phyloP scores from a whole-genome alignment of 2,888 invertebrate genomes.

The Tricholauxania praeusta region DNA sequence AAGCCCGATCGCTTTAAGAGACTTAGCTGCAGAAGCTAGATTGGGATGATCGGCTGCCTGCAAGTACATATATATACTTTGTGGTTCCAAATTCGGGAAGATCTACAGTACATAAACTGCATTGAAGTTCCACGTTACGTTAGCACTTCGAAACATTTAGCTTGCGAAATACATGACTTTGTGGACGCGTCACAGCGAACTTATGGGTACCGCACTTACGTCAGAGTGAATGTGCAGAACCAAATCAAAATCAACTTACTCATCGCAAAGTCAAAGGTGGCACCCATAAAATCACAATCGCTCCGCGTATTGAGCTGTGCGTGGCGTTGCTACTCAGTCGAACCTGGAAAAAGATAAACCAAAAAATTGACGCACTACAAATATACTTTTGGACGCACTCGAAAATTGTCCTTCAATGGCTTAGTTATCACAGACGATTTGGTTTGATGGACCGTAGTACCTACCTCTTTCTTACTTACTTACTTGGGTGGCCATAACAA shows the following conservation, averaged over 20 bases:
- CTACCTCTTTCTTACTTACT: no score
- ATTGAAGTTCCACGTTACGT: constrained; percentile 35
- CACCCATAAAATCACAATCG: constrained; percentile 42
- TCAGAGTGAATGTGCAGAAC: constrained; percentile 9
- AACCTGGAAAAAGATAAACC: constrained; percentile 27
- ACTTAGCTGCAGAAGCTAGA: constrained; percentile 43
- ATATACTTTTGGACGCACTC: constrained; percentile 43
- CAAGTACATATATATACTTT: constrained; percentile 23
- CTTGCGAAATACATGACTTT: constrained; percentile 39
- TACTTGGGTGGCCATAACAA: no score
- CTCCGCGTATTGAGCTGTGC: constrained; percentile 43
- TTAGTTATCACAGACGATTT: constrained; percentile 26
- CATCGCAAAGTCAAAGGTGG: constrained; percentile 45
- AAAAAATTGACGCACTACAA: not conserved
- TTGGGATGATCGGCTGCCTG: constrained; percentile 43
- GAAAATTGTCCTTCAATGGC: constrained; percentile 41
- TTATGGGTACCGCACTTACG: constrained; percentile 39
- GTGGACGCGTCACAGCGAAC: constrained; percentile 27
- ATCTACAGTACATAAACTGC: constrained; percentile 28
- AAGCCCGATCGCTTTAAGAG: constrained; percentile 34
- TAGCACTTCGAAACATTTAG: not conserved
- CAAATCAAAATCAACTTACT: constrained; percentile 28
- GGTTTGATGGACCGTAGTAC: constrained; percentile 35
- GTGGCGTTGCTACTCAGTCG: constrained; percentile 40
- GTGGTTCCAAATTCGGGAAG: constrained; percentile 22